These are phyloP conservation scores for Drosophila nr. fundita DNA, from an alignment of 2,888 invertebrate genomes.

Conservation along the genomic window DNA sequence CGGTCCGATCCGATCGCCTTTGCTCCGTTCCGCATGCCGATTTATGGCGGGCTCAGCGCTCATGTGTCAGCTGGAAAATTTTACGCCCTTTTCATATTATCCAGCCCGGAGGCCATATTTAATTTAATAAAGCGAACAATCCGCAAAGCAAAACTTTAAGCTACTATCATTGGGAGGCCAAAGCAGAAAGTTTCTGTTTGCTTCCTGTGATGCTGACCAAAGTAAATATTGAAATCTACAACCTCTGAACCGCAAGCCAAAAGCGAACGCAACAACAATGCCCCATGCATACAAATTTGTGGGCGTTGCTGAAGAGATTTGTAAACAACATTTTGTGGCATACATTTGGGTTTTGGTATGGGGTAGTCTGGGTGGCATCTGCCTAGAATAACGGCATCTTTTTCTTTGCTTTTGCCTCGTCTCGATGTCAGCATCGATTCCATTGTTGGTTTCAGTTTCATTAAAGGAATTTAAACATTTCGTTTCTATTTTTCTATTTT, in stretches of 20 bases:
- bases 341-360: slow-evolving; percentile 62
- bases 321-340: slow-evolving; percentile 79
- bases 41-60: slow-evolving; percentile 57
- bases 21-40: slow-evolving; percentile 35
- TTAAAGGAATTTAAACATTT: slow-evolving; percentile 48
- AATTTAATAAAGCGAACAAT: slow-evolving; percentile 70
- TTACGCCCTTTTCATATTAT: slow-evolving; percentile 22
- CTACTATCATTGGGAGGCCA: slow-evolving; percentile 63
- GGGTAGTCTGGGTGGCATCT: slow-evolving; percentile 1
- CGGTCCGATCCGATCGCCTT: neutral
- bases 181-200: slow-evolving; percentile 58
- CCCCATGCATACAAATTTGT: slow-evolving; percentile 74
- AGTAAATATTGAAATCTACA: slow-evolving; percentile 78
- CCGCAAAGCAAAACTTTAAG: slow-evolving; percentile 63
- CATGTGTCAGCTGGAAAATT: slow-evolving; percentile 52
- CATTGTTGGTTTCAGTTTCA: slow-evolving; percentile 40
- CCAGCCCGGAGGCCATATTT: slow-evolving; percentile 40
- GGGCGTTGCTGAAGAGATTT: slow-evolving; percentile 77
- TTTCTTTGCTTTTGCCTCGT: slow-evolving; percentile 21
- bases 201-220: slow-evolving; percentile 45
- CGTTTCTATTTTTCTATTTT: slow-evolving; percentile 44
- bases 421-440: slow-evolving; percentile 42
- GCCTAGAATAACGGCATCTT: slow-evolving; percentile 34
- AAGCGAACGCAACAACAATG: slow-evolving; percentile 55
- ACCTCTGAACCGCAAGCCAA: slow-evolving; percentile 69